A percentile compares a stretch with the other conserved stretches of the same genome.
phyloP scores from a whole-genome alignment of 1,140 invertebrate species.

The Aphelenchoides avenae region DNA sequence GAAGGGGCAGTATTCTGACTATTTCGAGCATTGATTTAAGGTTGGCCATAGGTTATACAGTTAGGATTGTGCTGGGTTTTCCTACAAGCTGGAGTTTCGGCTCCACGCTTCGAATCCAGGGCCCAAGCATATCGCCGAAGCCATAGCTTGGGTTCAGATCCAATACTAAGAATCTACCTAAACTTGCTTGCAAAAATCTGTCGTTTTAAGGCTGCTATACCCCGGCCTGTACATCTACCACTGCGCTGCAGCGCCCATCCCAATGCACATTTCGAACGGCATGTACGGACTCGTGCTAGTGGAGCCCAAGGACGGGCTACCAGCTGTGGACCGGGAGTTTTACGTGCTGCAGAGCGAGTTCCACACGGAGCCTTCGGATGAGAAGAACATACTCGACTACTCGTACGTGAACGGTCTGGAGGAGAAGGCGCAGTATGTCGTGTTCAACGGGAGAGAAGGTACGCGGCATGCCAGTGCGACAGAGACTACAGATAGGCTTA shows the following conservation, averaged over 20 bases:
- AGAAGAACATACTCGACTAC: conserved; percentile 14
- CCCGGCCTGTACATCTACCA: conserved; percentile 22
- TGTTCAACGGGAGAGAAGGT: conserved; percentile 18
- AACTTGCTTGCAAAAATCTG: too few species aligned
- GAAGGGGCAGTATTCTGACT: too few species aligned
- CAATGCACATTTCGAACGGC: conserved; percentile 22
- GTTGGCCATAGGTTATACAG: too few species aligned
- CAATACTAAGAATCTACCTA: too few species aligned
- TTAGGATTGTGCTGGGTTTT: too few species aligned
- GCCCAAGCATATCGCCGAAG: too few species aligned
- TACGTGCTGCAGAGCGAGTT: conserved; percentile 27
- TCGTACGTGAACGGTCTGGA: conserved; percentile 15
- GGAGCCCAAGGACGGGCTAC: conserved; percentile 12
- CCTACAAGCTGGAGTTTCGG: too few species aligned
- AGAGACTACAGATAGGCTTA: too few species aligned
- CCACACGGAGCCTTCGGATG: conserved; percentile 15
- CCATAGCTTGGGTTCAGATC: too few species aligned
- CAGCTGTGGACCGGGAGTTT: conserved; percentile 19
- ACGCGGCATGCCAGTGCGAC: too few species aligned
- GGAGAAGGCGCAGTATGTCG: conserved; percentile 10
- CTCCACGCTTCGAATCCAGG: too few species aligned
- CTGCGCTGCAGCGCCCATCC: conserved; percentile 22
- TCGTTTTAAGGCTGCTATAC: conserved; percentile 17
- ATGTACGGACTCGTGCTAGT: conserved; percentile 21
- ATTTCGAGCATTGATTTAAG: too few species aligned